Base-by-base conservation (phyloP, 2,797 vertebrate species). In the Falco novaeseelandiae region DNA sequence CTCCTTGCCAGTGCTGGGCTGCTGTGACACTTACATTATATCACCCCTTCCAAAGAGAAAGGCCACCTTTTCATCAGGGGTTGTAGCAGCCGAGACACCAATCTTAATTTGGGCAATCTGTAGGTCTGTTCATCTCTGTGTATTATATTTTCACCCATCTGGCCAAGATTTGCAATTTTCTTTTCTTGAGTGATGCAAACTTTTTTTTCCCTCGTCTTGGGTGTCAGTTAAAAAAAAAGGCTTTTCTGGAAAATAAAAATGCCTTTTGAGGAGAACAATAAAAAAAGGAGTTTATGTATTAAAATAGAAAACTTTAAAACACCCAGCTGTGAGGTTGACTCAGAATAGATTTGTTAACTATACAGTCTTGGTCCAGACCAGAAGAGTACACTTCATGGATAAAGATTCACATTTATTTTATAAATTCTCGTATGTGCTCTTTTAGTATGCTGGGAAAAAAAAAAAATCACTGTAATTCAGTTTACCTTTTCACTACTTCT, bases 301-400 rank as follows among this genome's bases (percentile, higher is more conserved):
- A 90, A 95, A 96, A 83, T 49, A 90, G 73, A 93, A 91, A 78
- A 55, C 30, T 90, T 82, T 87, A 87, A 87, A 95, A 63, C 36
- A 79, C 11, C 6, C 4, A 1, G 2, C 40, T 80, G 30, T 89
- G 74, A 66, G n/a, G 32, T 44, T 93, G 59, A 32, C 55, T 85
- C 17, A 80, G 32, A 89, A 79, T 90, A 94, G 26, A 48, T 77
- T 81, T 85, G 38, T 85, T 95, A 93, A 54, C 48, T 22, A 26
- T 78, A 29, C 12, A 26, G 17, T 67, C 48, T 89, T 66, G n/a
- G 83, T 83, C 81, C 90, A 83, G 84, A 89, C 36, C 51, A 80
- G 82, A 74, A 91, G 72, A 55, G 76, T 86, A 44, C 15, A 51
- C 66, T 90, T 79, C 25, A 27, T 74, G 51, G 42, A 62, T 72